Evolutionary conservation across 2,113 vertebrate species (phyloP), one percentile per base, ranked within the genome.

Genomic region (Malurus elegans): DNA sequence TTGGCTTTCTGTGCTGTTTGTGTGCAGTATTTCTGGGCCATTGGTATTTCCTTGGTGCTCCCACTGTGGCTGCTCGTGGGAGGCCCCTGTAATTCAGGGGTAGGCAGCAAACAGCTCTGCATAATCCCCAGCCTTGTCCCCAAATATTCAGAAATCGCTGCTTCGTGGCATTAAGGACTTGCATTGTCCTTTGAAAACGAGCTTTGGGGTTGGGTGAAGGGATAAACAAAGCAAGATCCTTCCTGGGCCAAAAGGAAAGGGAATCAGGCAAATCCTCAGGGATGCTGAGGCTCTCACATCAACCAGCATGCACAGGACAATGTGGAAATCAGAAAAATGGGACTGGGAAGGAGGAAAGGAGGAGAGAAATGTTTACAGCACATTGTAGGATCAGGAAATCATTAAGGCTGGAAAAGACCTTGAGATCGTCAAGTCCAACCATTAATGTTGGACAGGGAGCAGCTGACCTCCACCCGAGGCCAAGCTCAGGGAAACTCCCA

Each of bases 41-140:
- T 65, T 96, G 94, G 94, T 69, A 84, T 92, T 84, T 87, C 78
- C 78, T 86, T 92, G 82, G 81, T 29, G 88, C 64, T 92, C 88
- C 95, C 93, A 73, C 67, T 34, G 5, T n/a, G 6, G 6, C 73
- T 2, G 42, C 6, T 57, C 25, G 25, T 93, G 89, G 96, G 93
- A 96, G 94, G 89, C 70, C 75, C 73, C 79, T 91, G 93, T 61
- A 86, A 93, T 95, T 96, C 93, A 28, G 79, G 6, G 15, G 93
- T 72, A 95, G 93, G 94, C 96, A 92, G 82, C 75, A 86, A 66
- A 74, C 60, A 71, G 79, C 82, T 92, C 79, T n/a, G 48, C 71
- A 88, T 80, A 95, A 95, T 80, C 83, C 89, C 82, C 47, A 58
- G 67, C 93, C 93, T 95, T 93, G 89, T 86, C 89, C 80, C 93